Base-by-base conservation (phyloP, 2,113 vertebrate species). In the Pomatorhinus ruficollis region DNA sequence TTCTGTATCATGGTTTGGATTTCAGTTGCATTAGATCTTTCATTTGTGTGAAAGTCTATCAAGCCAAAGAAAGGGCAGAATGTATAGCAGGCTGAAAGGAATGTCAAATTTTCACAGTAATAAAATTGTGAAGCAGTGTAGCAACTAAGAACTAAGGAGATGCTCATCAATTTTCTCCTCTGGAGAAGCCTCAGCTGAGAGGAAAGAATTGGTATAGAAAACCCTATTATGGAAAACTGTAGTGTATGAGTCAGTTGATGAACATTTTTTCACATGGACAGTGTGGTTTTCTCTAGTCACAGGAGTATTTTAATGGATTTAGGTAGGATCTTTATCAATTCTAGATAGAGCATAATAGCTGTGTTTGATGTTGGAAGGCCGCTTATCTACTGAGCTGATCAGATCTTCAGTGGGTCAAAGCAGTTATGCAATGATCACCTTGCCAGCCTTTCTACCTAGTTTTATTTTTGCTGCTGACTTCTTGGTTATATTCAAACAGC, bases 11-110 rank as follows among this genome's bases (percentile, higher is more conserved):
- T 14, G 33, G 39, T n/a, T 75, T 89, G 69, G 18, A 66, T 84
- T 69, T 91, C 35, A 6, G 44, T 79, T 90, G n/a, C 17, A 11
- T 87, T 87, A 70, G 76, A 20, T 77, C 33, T 87, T 90, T 64
- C 33, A 75, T 65, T 39, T 71, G 13, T 60, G 11, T 63, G 25
- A 19, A 79, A 82, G 65, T 47, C 44, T 72, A 1, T 56, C 52
- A 79, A 93, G 61, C n/a, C 22, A 60, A 71, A 72, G 63, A 60
- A 83, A n/a, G 81, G 44, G 49, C 37, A 78, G 39, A 70, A 52
- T 50, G 21, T 14, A 1, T 56, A 71, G 47, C 23, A 72, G 30
- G 15, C 56, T 91, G 78, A 75, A 68, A 87, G 27, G 9, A 61
- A 47, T 33, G 33, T 45, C 10, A 37, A 5, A 2, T 50, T 70